Percentiles rank a stretch among this genome's conserved stretches.
Conservation (phyloP, 2,888 invertebrate species). For the Petrophora chlorosata region DNA sequence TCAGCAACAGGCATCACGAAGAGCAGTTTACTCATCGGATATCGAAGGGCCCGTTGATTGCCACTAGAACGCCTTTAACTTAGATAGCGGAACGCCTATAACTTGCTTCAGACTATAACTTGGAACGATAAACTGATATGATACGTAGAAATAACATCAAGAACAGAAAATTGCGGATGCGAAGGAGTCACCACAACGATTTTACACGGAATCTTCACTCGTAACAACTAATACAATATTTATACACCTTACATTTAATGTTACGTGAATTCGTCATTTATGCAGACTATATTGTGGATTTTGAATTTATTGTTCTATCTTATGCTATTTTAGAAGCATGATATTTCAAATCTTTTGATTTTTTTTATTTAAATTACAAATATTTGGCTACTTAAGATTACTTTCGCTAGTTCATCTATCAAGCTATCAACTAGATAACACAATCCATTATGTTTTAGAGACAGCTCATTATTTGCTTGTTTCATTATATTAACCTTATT, state of each 20-base stretch:
- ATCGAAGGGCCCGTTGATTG: constrained; percentile 9
- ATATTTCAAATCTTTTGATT: no score
- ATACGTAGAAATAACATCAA: constrained; percentile 1
- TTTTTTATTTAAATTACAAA: no score
- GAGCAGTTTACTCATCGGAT: constrained; percentile 15
- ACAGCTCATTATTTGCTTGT: constrained; percentile 31
- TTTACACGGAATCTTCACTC: not conserved
- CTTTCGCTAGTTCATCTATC: constrained; percentile 27
- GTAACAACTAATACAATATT: not conserved
- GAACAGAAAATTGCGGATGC: constrained; percentile 4
- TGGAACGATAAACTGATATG: constrained; percentile 4
- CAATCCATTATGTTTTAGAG: constrained; percentile 27
- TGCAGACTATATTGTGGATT: no score
- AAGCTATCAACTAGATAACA: constrained; percentile 24
- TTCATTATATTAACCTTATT: constrained; percentile 5
- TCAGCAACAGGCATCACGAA: constrained; percentile 2
- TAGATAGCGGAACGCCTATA: constrained; percentile 1
- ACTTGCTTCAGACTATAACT: not conserved
- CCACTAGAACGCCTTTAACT: constrained; percentile 4
- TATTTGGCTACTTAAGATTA: not conserved
- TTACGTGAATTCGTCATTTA: no score
- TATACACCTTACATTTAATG: no score
- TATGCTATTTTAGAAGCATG: no score
- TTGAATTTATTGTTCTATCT: no score
- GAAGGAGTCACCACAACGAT: not conserved